Conservation (phyloP, 2,113 vertebrate genomes). For the Erythrocebus patas region DNA sequence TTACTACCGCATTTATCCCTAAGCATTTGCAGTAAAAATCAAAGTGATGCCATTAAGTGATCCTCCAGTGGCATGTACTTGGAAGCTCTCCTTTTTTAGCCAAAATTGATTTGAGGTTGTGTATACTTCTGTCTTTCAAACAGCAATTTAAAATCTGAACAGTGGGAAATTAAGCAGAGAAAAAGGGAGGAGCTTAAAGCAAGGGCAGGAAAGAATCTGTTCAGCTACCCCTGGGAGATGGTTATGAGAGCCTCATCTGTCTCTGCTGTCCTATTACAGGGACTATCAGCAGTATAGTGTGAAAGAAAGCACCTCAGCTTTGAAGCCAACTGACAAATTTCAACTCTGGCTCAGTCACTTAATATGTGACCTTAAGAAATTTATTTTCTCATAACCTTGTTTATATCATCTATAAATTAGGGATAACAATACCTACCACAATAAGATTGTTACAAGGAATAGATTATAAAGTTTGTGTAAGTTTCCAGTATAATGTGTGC, state of each 20-base stretch:
- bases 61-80: constrained; percentile 51
- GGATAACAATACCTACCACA: not conserved
- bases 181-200: not conserved
- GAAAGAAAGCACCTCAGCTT: not conserved
- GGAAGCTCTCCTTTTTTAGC: constrained; percentile 57
- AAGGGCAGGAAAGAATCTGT: not conserved
- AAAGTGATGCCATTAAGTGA: constrained; percentile 59
- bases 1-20: constrained; percentile 59
- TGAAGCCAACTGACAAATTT: not conserved
- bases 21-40: constrained; percentile 71
- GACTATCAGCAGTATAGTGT: not conserved
- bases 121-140: constrained; percentile 65
- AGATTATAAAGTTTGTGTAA: not conserved
- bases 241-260: too few species aligned
- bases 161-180: not conserved
- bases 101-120: constrained; percentile 64
- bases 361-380: not conserved
- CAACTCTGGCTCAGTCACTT: not conserved
- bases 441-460: not conserved
- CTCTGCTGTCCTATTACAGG: not conserved
- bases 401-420: constrained; percentile 7
- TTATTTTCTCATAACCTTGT: not conserved
- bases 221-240: not conserved
- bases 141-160: constrained; percentile 46
- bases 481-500: not conserved